These are phyloP conservation scores for Megamerina dolium DNA, from an alignment of 2,888 invertebrate genomes.

Conservation along the genomic window DNA sequence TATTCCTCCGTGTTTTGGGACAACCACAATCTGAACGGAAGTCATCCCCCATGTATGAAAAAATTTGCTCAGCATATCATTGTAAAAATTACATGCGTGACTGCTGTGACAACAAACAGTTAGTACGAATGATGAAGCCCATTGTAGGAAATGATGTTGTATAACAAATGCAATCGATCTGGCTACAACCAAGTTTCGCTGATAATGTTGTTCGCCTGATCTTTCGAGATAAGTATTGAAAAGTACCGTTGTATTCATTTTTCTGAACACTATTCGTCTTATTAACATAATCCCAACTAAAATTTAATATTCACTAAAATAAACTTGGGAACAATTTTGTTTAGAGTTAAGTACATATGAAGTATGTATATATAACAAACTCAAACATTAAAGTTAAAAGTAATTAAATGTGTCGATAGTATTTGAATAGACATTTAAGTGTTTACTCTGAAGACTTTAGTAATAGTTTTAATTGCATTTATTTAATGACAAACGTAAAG, in stretches of 20 bases:
- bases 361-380: no score
- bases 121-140: background rate
- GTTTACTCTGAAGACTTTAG: no score
- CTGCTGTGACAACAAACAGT: background rate
- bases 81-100: background rate
- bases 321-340: no score
- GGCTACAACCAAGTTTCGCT: background rate
- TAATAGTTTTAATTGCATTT: no score
- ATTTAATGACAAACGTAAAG: no score
- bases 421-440: no score
- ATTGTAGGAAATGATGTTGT: background rate
- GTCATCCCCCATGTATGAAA: conserved; percentile 2
- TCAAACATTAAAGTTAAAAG: no score
- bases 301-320: no score
- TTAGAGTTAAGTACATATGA: no score
- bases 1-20: background rate
- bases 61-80: conserved; percentile 1
- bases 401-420: no score
- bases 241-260: conserved; percentile 3
- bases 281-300: no score
- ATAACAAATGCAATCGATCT: conserved; percentile 1
- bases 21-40: background rate
- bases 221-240: background rate
- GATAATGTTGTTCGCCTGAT: conserved; percentile 1
- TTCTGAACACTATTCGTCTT: no score